These are phyloP conservation scores for Bilobella aurantiaca DNA, from an alignment of 1,140 invertebrate genomes.

Conservation along the genomic window DNA sequence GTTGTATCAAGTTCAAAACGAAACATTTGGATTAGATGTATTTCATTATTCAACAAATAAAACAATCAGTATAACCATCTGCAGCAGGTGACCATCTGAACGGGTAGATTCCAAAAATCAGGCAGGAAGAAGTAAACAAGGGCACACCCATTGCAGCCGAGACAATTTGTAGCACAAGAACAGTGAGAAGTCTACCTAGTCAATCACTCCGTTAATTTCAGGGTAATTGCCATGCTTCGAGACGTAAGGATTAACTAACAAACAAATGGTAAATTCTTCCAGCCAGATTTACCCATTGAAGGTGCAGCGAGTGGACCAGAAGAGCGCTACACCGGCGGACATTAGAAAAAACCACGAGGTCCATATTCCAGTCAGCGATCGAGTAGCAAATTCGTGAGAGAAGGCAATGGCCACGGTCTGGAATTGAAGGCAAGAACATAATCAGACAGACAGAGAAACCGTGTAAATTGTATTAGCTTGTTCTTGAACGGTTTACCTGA, in stretches of 20 bases:
- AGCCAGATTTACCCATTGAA: conserved; percentile 29
- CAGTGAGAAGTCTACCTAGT: conserved; percentile 27
- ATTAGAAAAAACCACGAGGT: conserved; percentile 35
- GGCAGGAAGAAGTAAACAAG: conserved; percentile 30
- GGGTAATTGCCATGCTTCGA: background rate
- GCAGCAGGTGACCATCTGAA: conserved; percentile 19
- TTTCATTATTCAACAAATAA: background rate
- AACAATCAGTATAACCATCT: conserved; percentile 1
- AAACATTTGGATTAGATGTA: background rate
- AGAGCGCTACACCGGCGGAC: conserved; percentile 26
- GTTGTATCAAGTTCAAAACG: background rate
- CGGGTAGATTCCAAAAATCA: conserved; percentile 28
- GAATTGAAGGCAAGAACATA: background rate
- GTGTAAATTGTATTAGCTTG: background rate
- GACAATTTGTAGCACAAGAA: conserved; percentile 32
- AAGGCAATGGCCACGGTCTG: conserved; percentile 31
- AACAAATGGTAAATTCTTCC: too few relatives aligned
- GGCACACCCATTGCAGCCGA: conserved; percentile 32
- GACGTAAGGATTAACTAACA: background rate
- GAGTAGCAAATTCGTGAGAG: conserved; percentile 27
- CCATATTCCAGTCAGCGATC: conserved; percentile 33
- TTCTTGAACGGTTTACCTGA: conserved; percentile 17
- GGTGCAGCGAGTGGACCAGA: conserved; percentile 32
- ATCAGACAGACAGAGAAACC: background rate
- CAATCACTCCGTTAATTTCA: too few relatives aligned